A percentile compares a stretch with the other conserved stretches of the same genome.
These are phyloP conservation scores for Trypoxylus dichotomus DNA, from an alignment of 1,140 invertebrate genomes.

Conservation along the genomic window DNA sequence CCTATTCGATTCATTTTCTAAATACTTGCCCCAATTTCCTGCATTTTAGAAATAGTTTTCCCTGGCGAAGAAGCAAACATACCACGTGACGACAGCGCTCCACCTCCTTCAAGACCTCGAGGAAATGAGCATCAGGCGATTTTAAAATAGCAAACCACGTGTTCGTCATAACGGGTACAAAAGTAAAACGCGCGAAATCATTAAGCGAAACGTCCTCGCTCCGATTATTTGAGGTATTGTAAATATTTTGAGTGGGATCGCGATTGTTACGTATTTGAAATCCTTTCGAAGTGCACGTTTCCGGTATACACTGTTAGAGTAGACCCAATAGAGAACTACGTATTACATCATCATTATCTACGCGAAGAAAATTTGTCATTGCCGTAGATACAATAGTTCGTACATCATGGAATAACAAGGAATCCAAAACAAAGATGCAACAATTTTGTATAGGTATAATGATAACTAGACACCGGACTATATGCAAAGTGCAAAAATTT, in stretches of 20 bases:
- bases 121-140: not conserved
- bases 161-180: not conserved
- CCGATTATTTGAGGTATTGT: not conserved
- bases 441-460: too few species aligned
- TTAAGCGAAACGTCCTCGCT: not conserved
- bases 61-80: not conserved
- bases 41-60: slow-evolving; percentile 10
- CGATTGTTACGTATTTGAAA: not conserved
- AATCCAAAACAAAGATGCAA: too few species aligned
- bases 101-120: not conserved
- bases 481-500: too few species aligned
- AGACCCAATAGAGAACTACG: too few species aligned
- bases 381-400: too few species aligned
- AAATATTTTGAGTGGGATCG: not conserved
- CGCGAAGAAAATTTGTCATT: too few species aligned
- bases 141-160: not conserved
- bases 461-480: too few species aligned
- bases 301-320: too few species aligned
- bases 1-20: slow-evolving; percentile 15
- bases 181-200: not conserved
- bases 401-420: too few species aligned
- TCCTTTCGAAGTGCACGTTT: not conserved
- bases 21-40: slow-evolving; percentile 1
- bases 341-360: too few species aligned
- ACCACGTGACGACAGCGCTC: not conserved